Evolutionary conservation across 2,113 vertebrate species (phyloP).

Genomic region (Daphoenositta chrysoptera): DNA sequence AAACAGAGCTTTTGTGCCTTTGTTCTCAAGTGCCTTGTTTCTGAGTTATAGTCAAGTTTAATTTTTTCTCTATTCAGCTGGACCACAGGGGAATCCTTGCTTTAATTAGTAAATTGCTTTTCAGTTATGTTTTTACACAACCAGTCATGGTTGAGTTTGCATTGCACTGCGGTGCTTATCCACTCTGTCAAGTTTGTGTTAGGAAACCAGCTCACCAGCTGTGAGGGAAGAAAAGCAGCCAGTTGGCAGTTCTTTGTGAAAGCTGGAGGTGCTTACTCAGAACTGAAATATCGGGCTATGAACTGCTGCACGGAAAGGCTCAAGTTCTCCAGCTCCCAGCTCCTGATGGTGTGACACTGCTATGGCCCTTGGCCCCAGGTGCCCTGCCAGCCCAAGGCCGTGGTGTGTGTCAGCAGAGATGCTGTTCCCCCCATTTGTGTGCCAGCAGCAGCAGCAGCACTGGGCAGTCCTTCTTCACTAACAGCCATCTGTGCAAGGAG

Average conservation of each 20-base stretch:
- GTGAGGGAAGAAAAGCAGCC: not conserved
- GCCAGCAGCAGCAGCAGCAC: not conserved
- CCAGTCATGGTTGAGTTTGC: not conserved
- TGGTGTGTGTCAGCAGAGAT: not conserved
- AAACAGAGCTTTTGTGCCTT: not conserved
- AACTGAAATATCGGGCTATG: not conserved
- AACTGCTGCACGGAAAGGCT: not conserved
- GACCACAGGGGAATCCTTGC: not conserved
- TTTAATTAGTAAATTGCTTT: conserved; percentile 33
- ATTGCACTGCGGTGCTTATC: not conserved
- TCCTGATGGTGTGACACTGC: not conserved
- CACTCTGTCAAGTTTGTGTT: not conserved
- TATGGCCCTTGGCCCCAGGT: not conserved
- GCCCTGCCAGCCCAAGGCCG: accelerated
- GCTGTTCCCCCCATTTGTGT: not conserved
- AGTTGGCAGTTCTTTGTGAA: not conserved
- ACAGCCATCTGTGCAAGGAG: not conserved
- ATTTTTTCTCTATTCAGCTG: not conserved
- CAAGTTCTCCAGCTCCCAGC: not conserved
- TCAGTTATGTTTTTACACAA: not conserved
- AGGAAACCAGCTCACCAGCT: not conserved
- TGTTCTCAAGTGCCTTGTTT: not conserved
- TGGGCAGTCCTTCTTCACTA: not conserved
- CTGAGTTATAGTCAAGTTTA: not conserved
- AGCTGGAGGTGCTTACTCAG: not conserved